Conservation (phyloP, 2,113 vertebrate genomes). For the Alosa alosa region DNA sequence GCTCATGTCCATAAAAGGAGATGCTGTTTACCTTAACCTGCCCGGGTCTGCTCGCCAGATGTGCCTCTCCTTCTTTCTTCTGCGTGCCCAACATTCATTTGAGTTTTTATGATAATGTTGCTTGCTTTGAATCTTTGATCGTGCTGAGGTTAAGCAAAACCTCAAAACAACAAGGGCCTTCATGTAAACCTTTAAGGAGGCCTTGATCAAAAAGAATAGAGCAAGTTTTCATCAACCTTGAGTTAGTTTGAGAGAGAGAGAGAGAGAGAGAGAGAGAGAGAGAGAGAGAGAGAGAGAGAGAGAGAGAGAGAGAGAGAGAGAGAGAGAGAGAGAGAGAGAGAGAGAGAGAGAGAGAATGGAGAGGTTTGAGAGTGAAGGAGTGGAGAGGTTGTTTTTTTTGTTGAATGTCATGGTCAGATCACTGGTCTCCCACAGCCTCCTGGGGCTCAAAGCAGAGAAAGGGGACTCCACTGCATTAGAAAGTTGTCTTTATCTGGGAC, state of each 20-base stretch:
- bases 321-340: neutral
- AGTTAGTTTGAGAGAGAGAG: constrained; percentile 3
- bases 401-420: constrained; percentile 1
- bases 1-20: constrained; percentile 71
- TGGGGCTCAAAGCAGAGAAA: neutral
- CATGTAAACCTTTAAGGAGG: neutral
- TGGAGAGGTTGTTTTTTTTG: constrained; percentile 18
- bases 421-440: neutral
- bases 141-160: constrained; percentile 45
- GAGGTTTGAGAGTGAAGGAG: neutral
- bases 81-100: constrained; percentile 60
- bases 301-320: neutral
- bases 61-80: constrained; percentile 70
- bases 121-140: constrained; percentile 52
- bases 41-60: constrained; percentile 74
- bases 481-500: constrained; percentile 4
- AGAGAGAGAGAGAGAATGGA: neutral
- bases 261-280: neutral
- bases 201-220: neutral
- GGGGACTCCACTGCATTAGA: neutral
- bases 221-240: constrained; percentile 41
- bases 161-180: constrained; percentile 48
- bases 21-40: constrained; percentile 76
- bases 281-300: neutral
- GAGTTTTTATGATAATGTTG: constrained; percentile 58